Percentiles rank a stretch among this genome's conserved stretches.
phyloP scores from a whole-genome alignment of 2,113 vertebrate genomes.

The Sinocyclocheilus anophthalmus region DNA sequence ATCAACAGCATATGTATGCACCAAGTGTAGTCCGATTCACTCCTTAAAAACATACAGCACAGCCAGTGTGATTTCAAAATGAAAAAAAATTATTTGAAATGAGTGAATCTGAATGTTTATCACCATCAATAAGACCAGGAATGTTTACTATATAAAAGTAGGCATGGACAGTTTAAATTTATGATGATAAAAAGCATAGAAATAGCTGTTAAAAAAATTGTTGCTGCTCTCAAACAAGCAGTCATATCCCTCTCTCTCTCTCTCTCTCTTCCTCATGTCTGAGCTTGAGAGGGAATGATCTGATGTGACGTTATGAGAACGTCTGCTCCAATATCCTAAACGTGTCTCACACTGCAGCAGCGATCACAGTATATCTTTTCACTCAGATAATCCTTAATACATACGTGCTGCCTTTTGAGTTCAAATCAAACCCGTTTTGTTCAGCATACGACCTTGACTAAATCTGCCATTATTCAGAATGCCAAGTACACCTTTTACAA shows the following conservation, averaged over 20 bases:
- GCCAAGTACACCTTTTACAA: background rate
- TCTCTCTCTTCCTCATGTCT: slow-evolving; percentile 12
- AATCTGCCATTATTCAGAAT: background rate
- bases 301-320: slow-evolving; percentile 29
- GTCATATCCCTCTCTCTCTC: background rate
- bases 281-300: slow-evolving; percentile 34
- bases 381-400: slow-evolving; percentile 16
- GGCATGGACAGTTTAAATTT: background rate
- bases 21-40: background rate
- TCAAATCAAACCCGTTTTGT: slow-evolving; percentile 10
- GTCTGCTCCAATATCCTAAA: slow-evolving; percentile 41
- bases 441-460: background rate
- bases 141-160: background rate
- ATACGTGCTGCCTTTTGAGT: background rate
- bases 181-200: background rate
- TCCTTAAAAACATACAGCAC: too few relatives aligned
- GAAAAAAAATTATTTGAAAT: too few relatives aligned
- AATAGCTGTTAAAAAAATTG: background rate
- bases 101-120: background rate
- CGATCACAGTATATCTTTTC: slow-evolving; percentile 31
- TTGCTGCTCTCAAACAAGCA: background rate
- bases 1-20: background rate
- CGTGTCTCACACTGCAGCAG: slow-evolving; percentile 5
- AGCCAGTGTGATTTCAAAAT: too few relatives aligned
- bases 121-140: background rate